phyloP scores from a whole-genome alignment of 2,113 vertebrate genomes.

The Calyptommatus sinebrachiatus region DNA sequence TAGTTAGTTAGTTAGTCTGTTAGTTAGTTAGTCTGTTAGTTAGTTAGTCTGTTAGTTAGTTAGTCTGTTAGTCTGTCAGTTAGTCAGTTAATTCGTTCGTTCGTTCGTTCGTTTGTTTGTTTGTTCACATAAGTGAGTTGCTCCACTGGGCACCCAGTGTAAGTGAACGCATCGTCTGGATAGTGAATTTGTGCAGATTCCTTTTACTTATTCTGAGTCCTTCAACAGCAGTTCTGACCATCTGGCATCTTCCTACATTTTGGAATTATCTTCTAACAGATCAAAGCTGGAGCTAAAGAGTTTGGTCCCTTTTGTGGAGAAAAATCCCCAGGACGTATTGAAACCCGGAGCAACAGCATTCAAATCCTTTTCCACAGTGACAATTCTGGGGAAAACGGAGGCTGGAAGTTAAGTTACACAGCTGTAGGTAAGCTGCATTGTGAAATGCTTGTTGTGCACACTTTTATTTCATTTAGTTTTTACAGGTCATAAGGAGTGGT shows the following conservation, averaged over 20 bases:
- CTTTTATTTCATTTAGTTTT: neutral
- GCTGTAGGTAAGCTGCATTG: constrained; percentile 70
- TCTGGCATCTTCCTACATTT: neutral
- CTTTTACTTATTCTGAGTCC: neutral
- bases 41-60: too few relatives aligned
- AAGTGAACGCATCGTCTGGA: too few relatives aligned
- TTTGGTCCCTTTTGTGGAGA: constrained; percentile 89
- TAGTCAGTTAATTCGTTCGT: too few relatives aligned
- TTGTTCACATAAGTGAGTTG: too few relatives aligned
- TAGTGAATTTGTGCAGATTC: too few relatives aligned
- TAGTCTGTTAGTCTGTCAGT: too few relatives aligned
- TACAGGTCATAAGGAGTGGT: constrained; percentile 30
- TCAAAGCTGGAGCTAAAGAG: constrained; percentile 73
- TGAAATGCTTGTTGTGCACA: neutral
- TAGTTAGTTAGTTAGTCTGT: too few relatives aligned
- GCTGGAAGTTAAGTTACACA: constrained; percentile 86
- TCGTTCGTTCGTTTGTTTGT: too few relatives aligned
- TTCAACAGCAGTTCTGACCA: neutral
- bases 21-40: too few relatives aligned
- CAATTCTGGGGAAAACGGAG: constrained; percentile 88
- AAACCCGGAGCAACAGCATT: constrained; percentile 75
- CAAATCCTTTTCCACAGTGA: constrained; percentile 88
- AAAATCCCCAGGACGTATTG: constrained; percentile 79
- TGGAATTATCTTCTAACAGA: constrained; percentile 64
- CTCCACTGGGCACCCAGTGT: too few relatives aligned